Conservation (phyloP, 2,113 vertebrate genomes). For the human (Homo sapiens) region GRCh38 chr1:194699001-194699500, state of each 20-base stretch:
- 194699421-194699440: neutral
- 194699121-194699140: neutral
- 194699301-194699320: neutral
- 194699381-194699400: neutral
- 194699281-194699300: neutral
- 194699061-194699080: no score
- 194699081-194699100: neutral
- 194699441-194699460: neutral
- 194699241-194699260: neutral
- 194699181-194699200: accelerated
- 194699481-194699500: neutral
- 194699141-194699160: accelerated
- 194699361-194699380: neutral
- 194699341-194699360: neutral
- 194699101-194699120: neutral
- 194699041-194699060: neutral
- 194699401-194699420: neutral
- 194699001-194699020: neutral
- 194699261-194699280: accelerated
- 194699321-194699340: neutral
- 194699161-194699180: accelerated
- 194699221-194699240: no score
- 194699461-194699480: neutral
- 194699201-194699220: neutral
- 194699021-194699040: neutral